Evolutionary conservation across 2,113 vertebrate genomes (phyloP).

Genomic region (Oxyruncus cristatus): DNA sequence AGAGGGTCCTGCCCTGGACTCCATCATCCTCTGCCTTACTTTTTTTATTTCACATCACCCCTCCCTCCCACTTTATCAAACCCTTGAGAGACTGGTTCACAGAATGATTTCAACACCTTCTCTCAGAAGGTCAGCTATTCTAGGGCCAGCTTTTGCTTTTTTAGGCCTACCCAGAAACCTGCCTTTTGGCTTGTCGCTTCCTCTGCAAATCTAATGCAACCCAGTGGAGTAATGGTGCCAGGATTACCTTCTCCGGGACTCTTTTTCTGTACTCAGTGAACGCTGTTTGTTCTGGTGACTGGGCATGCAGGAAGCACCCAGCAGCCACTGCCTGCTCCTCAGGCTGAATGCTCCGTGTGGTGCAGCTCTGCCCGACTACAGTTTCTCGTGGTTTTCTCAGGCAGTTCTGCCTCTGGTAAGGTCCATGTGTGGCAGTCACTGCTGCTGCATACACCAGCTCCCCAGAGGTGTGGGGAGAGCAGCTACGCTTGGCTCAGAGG

Average conservation of each 20-base stretch:
- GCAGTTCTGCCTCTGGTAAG: background rate
- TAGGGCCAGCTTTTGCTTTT: background rate
- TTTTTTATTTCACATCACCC: background rate
- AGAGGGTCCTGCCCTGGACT: background rate
- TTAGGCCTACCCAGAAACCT: background rate
- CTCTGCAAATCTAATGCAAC: background rate
- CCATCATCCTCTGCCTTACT: too few species aligned
- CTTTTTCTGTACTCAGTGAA: background rate
- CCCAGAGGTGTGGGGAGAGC: background rate
- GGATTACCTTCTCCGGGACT: background rate
- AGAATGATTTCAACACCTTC: background rate
- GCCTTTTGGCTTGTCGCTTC: background rate
- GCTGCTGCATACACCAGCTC: background rate
- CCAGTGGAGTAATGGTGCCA: background rate
- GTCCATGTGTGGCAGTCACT: background rate
- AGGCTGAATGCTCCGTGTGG: accelerated
- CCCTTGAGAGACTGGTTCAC: background rate
- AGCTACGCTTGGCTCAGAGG: background rate
- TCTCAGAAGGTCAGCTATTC: background rate
- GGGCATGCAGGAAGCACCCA: background rate
- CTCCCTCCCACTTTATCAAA: background rate
- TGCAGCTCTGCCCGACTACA: background rate
- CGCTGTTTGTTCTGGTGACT: background rate
- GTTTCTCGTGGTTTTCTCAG: background rate
- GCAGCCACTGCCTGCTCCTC: background rate